A percentile compares a stretch with the other conserved stretches of the same genome.
These are phyloP conservation scores for Bryconaethiops microstoma DNA, from an alignment of 2,797 vertebrate genomes.

Conservation along the genomic window DNA sequence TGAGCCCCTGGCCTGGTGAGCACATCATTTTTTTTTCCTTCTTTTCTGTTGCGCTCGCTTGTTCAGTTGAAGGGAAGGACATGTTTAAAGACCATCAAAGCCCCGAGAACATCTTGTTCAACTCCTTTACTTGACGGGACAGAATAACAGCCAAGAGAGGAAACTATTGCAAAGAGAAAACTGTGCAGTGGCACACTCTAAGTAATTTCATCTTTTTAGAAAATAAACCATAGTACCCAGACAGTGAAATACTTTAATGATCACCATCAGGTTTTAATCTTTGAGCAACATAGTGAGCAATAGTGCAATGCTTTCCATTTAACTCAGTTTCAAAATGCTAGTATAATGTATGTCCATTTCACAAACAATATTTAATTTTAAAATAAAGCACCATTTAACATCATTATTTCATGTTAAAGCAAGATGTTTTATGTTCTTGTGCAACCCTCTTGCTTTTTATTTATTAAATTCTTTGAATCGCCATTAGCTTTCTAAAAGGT, in stretches of 20 bases:
- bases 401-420: neutral
- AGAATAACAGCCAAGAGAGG: neutral
- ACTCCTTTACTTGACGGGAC: neutral
- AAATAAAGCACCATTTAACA: neutral
- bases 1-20: conserved; percentile 49
- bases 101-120: conserved; percentile 39
- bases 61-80: conserved; percentile 39
- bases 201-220: neutral
- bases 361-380: neutral
- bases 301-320: neutral
- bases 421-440: too few relatives aligned
- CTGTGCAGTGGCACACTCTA: neutral
- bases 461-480: too few relatives aligned
- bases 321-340: neutral
- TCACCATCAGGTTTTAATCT: neutral
- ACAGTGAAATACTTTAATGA: neutral
- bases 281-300: neutral
- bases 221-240: neutral
- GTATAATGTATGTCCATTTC: neutral
- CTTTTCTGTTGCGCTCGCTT: conserved; percentile 29
- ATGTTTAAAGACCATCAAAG: conserved; percentile 39
- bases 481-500: too few relatives aligned
- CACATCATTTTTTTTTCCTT: conserved; percentile 52
- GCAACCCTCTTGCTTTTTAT: too few relatives aligned
- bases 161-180: neutral